Conservation (phyloP, 2,113 vertebrate genomes). For the Lasiurus cinereus region DNA sequence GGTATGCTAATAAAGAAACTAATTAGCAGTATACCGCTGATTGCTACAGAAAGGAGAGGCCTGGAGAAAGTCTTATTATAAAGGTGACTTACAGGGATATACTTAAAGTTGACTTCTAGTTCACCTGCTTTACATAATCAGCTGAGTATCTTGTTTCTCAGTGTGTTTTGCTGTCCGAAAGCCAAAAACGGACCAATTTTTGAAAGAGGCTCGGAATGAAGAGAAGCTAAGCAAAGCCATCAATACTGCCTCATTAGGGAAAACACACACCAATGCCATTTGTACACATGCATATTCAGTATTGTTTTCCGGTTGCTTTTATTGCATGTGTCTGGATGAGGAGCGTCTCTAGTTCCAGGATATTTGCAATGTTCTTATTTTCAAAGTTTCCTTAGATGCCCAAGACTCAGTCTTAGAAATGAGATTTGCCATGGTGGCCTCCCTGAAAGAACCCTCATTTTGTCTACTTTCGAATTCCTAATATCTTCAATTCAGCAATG, state of each 20-base stretch:
- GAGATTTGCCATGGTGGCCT: background rate
- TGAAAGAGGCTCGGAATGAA: background rate
- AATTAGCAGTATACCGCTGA: conserved; percentile 2
- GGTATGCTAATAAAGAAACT: background rate
- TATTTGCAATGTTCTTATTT: background rate
- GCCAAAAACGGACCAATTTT: background rate
- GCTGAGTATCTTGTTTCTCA: background rate
- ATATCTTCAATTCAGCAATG: background rate
- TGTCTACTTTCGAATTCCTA: background rate
- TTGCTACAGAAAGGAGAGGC: background rate
- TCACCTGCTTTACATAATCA: background rate
- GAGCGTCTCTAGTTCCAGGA: background rate
- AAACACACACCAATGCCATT: background rate
- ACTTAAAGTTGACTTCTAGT: background rate
- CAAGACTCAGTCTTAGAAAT: background rate
- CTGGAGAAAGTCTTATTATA: background rate
- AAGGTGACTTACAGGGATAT: background rate
- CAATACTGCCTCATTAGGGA: background rate
- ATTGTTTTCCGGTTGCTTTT: background rate
- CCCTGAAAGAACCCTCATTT: background rate
- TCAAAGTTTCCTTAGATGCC: background rate
- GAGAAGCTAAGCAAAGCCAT: background rate
- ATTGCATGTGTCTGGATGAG: background rate
- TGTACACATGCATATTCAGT: accelerated
- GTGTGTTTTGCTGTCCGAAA: background rate